phyloP scores from a whole-genome alignment of 1,140 invertebrate species.

The Prorops nasuta region DNA sequence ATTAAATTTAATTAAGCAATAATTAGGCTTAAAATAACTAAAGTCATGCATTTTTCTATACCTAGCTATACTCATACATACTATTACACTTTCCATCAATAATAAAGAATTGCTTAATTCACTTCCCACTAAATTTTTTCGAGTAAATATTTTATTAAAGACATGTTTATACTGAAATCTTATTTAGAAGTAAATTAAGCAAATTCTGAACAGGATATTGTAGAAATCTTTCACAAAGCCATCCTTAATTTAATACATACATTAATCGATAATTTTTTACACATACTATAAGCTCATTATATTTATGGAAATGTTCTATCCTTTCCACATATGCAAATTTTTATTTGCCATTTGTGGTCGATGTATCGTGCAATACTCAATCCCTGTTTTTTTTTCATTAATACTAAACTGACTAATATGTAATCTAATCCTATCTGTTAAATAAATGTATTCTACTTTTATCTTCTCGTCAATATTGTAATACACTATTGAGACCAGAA shows the following conservation, averaged over 20 bases:
- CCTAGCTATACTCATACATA: conserved; percentile 13
- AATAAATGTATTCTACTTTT: neutral
- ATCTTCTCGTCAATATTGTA: neutral
- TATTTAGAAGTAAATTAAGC: conserved; percentile 1
- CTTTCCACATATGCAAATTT: conserved; percentile 21
- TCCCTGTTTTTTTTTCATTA: conserved; percentile 36
- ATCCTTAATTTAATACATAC: conserved; percentile 51
- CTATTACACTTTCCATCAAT: conserved; percentile 8
- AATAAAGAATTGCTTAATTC: neutral
- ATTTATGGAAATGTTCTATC: conserved; percentile 47
- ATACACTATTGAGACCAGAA: conserved; percentile 5
- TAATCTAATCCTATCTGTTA: neutral
- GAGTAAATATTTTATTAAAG: conserved; percentile 16
- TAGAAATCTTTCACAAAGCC: conserved; percentile 36
- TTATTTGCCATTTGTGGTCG: conserved; percentile 28
- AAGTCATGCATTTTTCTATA: conserved; percentile 13
- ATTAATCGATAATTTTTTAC: conserved; percentile 53
- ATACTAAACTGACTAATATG: conserved; percentile 8
- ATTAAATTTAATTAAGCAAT: no score
- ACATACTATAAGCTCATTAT: conserved; percentile 57
- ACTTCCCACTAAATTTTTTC: neutral
- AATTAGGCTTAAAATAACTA: no score
- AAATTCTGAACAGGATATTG: conserved; percentile 8
- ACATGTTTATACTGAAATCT: no score
- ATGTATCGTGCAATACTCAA: conserved; percentile 38